Percentiles rank a stretch among this genome's conserved stretches.
These are phyloP conservation scores for Perognathus longimembris DNA, from an alignment of 2,113 vertebrate species.

Conservation along the genomic window DNA sequence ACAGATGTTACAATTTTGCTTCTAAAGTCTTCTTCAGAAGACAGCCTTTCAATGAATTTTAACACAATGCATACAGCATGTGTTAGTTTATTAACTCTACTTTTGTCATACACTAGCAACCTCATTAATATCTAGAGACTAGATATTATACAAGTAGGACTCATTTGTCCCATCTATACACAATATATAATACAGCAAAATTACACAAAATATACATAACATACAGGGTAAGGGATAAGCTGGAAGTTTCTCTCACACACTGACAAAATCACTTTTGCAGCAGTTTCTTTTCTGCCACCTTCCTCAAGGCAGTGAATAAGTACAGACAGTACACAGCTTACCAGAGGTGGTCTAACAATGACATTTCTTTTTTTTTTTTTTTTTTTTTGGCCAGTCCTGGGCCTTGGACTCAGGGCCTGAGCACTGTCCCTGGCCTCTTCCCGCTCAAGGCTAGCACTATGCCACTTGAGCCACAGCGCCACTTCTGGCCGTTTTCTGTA, in stretches of 20 bases:
- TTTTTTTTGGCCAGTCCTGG: too few relatives aligned
- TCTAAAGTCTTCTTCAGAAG: constrained; percentile 50
- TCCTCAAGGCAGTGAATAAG: neutral
- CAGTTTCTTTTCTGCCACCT: neutral
- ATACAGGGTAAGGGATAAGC: constrained; percentile 1
- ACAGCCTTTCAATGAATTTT: constrained; percentile 54
- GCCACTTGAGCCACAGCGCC: too few relatives aligned
- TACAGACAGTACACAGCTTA: neutral
- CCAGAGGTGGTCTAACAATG: constrained; percentile 32
- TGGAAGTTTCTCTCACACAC: neutral
- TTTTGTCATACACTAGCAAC: constrained; percentile 69
- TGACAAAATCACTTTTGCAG: constrained; percentile 13
- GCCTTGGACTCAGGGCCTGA: too few relatives aligned
- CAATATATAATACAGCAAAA: constrained; percentile 31
- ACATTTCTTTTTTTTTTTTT: too few relatives aligned
- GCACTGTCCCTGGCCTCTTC: too few relatives aligned
- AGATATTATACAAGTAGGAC: constrained; percentile 59
- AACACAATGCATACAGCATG: constrained; percentile 40
- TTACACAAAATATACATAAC: constrained; percentile 43
- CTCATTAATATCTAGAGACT: constrained; percentile 65
- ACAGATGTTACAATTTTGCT: constrained; percentile 9
- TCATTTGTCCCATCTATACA: constrained; percentile 54
- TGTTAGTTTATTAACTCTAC: constrained; percentile 65
- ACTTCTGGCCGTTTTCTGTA: too few relatives aligned
- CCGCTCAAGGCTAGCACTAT: too few relatives aligned